A percentile compares a stretch with the other conserved stretches of the same genome.
These are phyloP conservation scores for Cheilosia pagana DNA, from an alignment of 2,888 invertebrate genomes.

Conservation along the genomic window DNA sequence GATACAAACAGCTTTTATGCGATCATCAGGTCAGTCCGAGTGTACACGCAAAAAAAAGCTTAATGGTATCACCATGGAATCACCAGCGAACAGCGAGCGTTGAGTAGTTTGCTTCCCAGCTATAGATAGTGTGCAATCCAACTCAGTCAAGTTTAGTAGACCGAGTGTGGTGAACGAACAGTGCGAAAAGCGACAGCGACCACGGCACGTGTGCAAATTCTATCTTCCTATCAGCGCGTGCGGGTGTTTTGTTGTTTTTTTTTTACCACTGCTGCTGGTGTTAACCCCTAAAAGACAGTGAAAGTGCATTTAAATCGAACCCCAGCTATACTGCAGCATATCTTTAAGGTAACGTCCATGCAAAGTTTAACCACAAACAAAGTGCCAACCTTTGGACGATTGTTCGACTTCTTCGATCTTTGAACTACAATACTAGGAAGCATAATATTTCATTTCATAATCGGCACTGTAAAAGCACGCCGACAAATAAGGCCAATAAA, in stretches of 20 bases:
- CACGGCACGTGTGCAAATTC: constrained; percentile 30
- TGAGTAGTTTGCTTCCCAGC: constrained; percentile 11
- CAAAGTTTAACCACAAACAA: background rate
- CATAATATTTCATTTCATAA: constrained; percentile 33
- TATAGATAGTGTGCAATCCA: constrained; percentile 20
- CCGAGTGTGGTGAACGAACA: constrained; percentile 50
- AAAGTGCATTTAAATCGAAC: constrained; percentile 40
- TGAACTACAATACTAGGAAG: constrained; percentile 18
- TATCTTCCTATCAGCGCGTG: constrained; percentile 17
- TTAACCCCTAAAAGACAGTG: constrained; percentile 33
- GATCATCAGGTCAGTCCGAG: constrained; percentile 26
- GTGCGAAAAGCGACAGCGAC: constrained; percentile 16
- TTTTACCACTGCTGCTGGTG: constrained; percentile 4
- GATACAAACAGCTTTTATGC: constrained; percentile 44
- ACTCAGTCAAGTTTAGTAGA: constrained; percentile 60
- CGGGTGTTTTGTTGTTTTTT: constrained; percentile 35
- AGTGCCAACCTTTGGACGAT: constrained; percentile 24
- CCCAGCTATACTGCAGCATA: constrained; percentile 9
- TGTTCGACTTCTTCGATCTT: constrained; percentile 18
- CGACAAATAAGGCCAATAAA: constrained; percentile 25
- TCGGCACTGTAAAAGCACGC: background rate
- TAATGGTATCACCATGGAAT: constrained; percentile 22
- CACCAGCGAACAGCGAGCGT: background rate
- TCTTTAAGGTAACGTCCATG: constrained; percentile 34
- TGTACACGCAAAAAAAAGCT: constrained; percentile 28